Conservation (phyloP, 2,113 vertebrate genomes). For the Hippocampus comes region DNA sequence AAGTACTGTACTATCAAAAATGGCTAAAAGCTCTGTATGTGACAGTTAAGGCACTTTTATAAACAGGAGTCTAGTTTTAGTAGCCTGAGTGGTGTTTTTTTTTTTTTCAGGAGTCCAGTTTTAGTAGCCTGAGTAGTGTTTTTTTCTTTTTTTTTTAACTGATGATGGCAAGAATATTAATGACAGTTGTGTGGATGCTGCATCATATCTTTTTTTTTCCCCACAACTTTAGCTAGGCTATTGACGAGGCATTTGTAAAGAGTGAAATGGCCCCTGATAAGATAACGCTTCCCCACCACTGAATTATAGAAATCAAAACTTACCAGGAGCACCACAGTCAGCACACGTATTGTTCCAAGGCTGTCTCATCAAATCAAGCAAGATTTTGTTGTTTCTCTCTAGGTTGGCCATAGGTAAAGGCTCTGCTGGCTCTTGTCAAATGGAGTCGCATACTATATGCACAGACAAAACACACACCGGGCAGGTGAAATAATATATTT, state of each 20-base stretch:
- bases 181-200: no score
- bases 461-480: neutral
- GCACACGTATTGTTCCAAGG: constrained; percentile 77
- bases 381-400: constrained; percentile 78
- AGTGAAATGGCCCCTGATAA: neutral
- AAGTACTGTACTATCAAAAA: no score
- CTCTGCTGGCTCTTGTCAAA: constrained; percentile 7
- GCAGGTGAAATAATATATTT: constrained; percentile 31
- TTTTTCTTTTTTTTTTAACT: neutral
- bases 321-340: constrained; percentile 81
- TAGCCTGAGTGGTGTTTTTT: neutral
- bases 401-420: constrained; percentile 65
- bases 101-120: neutral
- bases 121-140: neutral
- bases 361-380: constrained; percentile 75
- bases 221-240: neutral
- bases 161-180: neutral
- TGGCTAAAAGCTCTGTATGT: no score
- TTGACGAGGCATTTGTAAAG: neutral
- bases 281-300: neutral
- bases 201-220: neutral
- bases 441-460: neutral
- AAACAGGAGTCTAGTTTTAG: neutral
- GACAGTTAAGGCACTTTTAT: constrained; percentile 1
- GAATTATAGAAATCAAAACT: constrained; percentile 25